A percentile compares a stretch with the other conserved stretches of the same genome.
Evolutionary conservation across 2,113 vertebrate species (phyloP).

Genomic region (Apteryx owenii): DNA sequence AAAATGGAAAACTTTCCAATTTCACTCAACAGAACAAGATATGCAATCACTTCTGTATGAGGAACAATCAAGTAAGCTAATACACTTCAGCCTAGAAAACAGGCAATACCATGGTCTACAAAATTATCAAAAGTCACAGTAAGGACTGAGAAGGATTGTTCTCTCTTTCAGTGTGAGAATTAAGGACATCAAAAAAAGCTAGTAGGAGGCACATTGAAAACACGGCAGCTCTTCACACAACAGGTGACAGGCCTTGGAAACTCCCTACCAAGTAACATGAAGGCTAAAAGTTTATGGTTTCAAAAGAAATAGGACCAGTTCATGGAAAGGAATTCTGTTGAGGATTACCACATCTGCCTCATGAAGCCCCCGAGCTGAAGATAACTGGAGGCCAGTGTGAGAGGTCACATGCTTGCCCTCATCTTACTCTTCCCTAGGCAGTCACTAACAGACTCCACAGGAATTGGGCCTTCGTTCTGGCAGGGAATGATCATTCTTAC

Average conservation of each 20-base stretch:
- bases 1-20: conserved; percentile 28
- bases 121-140: not conserved
- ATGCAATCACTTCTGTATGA: not conserved
- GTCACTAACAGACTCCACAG: not conserved
- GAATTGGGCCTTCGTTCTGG: not conserved
- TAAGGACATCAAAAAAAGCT: not conserved
- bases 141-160: no score
- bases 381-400: not conserved
- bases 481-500: not conserved
- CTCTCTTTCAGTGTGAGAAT: no score
- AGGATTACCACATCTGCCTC: not conserved
- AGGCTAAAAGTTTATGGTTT: not conserved
- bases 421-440: not conserved
- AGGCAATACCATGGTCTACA: not conserved
- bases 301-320: not conserved
- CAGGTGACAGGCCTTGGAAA: not conserved
- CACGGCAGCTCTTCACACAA: not conserved
- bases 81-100: not conserved
- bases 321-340: not conserved
- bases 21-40: not conserved
- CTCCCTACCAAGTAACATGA: not conserved
- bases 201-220: not conserved
- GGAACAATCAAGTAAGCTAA: not conserved
- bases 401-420: not conserved
- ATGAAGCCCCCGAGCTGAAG: not conserved